A percentile compares a stretch with the other conserved stretches of the same genome.
These are phyloP conservation scores for Zaprionus gabonicus DNA, from an alignment of 1,140 invertebrate species.

Conservation along the genomic window DNA sequence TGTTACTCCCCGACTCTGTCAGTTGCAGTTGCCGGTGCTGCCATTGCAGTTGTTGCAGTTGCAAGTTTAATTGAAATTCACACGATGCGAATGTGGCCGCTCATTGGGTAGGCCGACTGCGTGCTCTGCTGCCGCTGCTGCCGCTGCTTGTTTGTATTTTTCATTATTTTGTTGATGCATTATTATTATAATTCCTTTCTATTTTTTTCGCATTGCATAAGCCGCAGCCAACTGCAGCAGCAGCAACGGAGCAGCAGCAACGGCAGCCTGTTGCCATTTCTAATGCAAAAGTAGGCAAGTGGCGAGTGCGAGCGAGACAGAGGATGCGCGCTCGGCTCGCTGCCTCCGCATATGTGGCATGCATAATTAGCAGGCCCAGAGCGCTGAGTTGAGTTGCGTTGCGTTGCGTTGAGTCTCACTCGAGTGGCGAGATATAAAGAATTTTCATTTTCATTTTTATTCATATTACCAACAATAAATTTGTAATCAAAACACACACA, in stretches of 20 bases:
- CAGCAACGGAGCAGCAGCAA: conserved; percentile 19
- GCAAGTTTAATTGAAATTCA: conserved; percentile 78
- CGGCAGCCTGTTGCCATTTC: conserved; percentile 69
- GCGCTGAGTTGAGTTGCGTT: not conserved
- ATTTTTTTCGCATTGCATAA: conserved; percentile 65
- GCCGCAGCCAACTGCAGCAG: conserved; percentile 1
- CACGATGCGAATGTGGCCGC: conserved; percentile 72
- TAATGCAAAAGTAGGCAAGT: conserved; percentile 43
- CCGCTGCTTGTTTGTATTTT: conserved; percentile 18
- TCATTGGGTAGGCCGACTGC: conserved; percentile 78
- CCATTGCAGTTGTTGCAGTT: conserved; percentile 25
- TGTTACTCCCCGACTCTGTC: not conserved
- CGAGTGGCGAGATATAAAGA: conserved; percentile 45
- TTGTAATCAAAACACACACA: conserved; percentile 68
- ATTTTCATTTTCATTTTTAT: conserved; percentile 75
- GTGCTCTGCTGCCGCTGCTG: conserved; percentile 44
- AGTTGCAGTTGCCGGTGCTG: conserved; percentile 29
- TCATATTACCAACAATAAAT: conserved; percentile 78
- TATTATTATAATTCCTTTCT: conserved; percentile 68
- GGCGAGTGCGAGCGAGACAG: not conserved
- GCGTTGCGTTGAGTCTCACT: conserved; percentile 27
- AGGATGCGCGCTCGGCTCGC: conserved; percentile 1
- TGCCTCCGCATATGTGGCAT: conserved; percentile 69
- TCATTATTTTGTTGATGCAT: conserved; percentile 70
- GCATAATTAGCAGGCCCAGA: conserved; percentile 71